Evolutionary conservation across 2,113 vertebrate genomes (phyloP).

Genomic region (Ivindomyrus marchei): DNA sequence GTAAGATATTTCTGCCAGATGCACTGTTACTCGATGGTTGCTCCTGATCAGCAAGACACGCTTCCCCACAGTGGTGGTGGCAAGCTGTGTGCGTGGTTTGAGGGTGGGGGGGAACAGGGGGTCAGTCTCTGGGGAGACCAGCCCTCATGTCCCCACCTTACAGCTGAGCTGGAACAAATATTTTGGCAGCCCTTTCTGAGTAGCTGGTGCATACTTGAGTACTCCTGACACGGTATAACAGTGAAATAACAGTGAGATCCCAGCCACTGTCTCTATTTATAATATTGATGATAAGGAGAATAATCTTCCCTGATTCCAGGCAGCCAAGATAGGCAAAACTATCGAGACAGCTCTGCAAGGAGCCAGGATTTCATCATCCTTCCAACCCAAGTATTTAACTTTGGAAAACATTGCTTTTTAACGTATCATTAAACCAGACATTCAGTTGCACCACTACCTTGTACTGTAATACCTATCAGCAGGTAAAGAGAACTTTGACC

Average conservation of each 20-base stretch:
- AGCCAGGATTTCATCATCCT: neutral
- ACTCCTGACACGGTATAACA: constrained; percentile 10
- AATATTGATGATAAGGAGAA: neutral
- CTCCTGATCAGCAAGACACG: neutral
- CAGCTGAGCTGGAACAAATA: constrained; percentile 7
- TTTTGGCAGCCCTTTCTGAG: neutral
- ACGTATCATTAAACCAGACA: neutral
- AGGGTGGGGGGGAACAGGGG: neutral
- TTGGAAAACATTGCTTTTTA: neutral
- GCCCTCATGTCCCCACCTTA: neutral
- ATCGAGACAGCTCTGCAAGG: neutral
- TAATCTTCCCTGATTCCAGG: neutral
- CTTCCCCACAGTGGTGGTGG: neutral
- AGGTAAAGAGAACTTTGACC: neutral
- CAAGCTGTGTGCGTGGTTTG: neutral
- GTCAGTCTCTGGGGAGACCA: neutral
- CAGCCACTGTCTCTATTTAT: constrained; percentile 12
- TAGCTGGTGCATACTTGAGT: neutral
- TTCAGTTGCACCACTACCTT: neutral
- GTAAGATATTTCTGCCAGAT: constrained; percentile 1
- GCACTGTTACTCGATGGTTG: neutral
- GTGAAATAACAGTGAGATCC: constrained; percentile 10
- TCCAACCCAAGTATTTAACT: neutral
- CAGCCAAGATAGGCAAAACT: neutral
- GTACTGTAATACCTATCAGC: neutral